A percentile compares a stretch with the other conserved stretches of the same genome.
Conservation (phyloP, 2,113 vertebrate genomes). For the Cinclus mexicanus region DNA sequence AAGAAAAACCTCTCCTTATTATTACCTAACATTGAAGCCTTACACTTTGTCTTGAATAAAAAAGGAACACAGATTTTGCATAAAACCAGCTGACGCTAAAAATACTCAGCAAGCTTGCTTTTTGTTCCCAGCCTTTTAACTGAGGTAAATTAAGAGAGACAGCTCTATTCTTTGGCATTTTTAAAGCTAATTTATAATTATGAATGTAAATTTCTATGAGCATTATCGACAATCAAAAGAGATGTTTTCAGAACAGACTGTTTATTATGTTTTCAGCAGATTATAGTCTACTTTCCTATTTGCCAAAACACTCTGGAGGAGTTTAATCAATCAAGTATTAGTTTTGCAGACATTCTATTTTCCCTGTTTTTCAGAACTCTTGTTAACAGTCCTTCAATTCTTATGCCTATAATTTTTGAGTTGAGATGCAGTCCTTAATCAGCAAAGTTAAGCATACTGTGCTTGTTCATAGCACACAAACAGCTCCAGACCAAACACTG, state of each 20-base stretch:
- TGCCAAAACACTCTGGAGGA: not conserved
- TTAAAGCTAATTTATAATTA: not conserved
- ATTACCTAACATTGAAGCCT: not conserved
- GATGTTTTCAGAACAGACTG: not conserved
- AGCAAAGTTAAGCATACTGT: not conserved
- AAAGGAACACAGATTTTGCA: not conserved
- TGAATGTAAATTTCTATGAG: not conserved
- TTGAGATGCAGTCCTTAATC: not conserved
- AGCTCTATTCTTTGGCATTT: not conserved
- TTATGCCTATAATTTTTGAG: not conserved
- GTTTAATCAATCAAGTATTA: not conserved
- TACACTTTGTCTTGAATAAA: not conserved
- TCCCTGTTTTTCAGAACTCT: not conserved
- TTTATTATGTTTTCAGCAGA: not conserved
- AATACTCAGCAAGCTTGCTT: not conserved
- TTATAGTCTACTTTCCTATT: not conserved
- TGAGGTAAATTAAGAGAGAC: not conserved
- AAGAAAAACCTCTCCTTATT: not conserved
- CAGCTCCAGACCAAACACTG: not conserved
- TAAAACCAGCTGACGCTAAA: not conserved
- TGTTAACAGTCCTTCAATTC: not conserved
- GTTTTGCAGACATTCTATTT: not conserved
- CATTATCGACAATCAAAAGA: not conserved
- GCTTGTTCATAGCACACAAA: accelerated
- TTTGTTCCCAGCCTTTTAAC: not conserved